A percentile compares a stretch with the other conserved stretches of the same genome.
Evolutionary conservation across 2,797 vertebrate species (phyloP).

Genomic region (Rousettus madagascariensis): DNA sequence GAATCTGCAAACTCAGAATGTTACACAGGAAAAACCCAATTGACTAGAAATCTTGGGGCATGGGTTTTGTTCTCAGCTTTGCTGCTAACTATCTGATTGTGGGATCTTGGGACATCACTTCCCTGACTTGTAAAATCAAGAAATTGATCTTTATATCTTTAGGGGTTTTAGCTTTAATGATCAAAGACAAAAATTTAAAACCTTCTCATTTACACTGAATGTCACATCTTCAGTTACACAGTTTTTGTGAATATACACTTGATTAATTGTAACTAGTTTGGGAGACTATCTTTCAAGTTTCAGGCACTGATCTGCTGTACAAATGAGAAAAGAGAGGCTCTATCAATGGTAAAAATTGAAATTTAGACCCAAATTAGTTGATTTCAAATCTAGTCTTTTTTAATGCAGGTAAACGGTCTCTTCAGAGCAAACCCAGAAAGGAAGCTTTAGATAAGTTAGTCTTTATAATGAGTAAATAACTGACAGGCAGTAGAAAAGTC

Average conservation of each 20-base stretch:
- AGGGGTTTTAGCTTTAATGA: not conserved
- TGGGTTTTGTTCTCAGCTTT: not conserved
- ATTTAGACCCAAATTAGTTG: not conserved
- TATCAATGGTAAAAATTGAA: not conserved
- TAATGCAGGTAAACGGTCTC: not conserved
- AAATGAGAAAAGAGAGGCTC: not conserved
- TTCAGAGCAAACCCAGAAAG: not conserved
- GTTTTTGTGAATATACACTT: not conserved
- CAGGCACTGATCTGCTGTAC: not conserved
- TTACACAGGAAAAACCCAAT: not conserved
- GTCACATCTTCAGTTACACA: not conserved
- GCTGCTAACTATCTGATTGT: not conserved
- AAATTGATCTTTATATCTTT: not conserved
- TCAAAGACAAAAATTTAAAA: conserved; percentile 18
- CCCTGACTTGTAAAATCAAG: not conserved
- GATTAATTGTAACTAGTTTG: not conserved
- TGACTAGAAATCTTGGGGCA: not conserved
- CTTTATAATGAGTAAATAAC: not conserved
- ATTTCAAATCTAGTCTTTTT: not conserved
- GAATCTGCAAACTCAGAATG: conserved; percentile 1
- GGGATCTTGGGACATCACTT: not conserved
- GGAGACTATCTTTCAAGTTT: not conserved
- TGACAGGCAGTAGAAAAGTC: not conserved
- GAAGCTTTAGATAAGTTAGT: not conserved
- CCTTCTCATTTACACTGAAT: not conserved